phyloP scores from a whole-genome alignment of 1,140 invertebrate genomes.

The Arion vulgaris region DNA sequence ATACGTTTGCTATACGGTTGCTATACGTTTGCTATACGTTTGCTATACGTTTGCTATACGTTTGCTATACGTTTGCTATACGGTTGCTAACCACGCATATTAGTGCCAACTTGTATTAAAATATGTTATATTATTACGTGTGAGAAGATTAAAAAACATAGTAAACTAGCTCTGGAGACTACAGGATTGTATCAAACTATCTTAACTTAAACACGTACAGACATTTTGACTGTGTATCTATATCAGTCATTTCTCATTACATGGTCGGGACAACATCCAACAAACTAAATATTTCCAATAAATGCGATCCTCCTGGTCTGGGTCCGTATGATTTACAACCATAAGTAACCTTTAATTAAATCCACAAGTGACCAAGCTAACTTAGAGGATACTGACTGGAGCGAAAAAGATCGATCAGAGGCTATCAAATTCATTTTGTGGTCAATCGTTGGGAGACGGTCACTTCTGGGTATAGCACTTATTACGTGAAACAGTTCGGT shows the following conservation, averaged over 20 bases:
- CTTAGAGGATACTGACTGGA: background rate
- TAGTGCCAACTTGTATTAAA: no score
- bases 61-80: no score
- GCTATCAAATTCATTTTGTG: background rate
- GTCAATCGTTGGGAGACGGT: background rate
- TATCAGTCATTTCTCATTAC: background rate
- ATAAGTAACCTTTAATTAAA: constrained; percentile 9
- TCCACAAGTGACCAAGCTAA: background rate
- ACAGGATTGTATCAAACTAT: no score
- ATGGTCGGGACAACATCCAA: background rate
- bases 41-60: no score
- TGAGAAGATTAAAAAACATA: no score
- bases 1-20: no score
- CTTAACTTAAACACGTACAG: background rate
- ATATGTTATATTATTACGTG: no score
- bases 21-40: no score
- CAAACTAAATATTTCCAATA: background rate
- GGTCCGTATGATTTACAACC: constrained; percentile 5
- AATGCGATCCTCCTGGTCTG: background rate
- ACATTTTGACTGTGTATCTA: background rate
- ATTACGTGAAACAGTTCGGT: no score
- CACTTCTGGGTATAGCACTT: background rate
- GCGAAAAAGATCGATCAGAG: background rate
- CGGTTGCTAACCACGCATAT: no score
- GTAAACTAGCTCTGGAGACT: no score